phyloP scores from a whole-genome alignment of 2,113 vertebrate genomes.

The Epinephelus lanceolatus region DNA sequence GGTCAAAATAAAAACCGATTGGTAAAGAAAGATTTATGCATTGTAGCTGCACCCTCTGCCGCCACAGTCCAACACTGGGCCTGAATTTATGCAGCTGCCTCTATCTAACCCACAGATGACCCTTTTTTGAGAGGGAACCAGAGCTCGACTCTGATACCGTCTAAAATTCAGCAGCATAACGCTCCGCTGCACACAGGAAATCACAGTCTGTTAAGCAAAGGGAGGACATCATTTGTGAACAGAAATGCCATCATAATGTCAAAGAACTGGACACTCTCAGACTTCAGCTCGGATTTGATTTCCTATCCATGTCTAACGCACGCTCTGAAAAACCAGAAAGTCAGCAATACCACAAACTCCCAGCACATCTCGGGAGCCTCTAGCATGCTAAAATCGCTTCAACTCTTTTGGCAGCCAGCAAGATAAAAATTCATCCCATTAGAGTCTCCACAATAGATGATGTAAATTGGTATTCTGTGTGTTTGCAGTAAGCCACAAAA shows the following conservation, averaged over 20 bases:
- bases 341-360: not conserved
- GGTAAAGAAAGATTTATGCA: slow-evolving; percentile 3
- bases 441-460: not conserved
- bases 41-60: not conserved
- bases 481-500: slow-evolving; percentile 14
- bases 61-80: not conserved
- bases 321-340: slow-evolving; percentile 1
- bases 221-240: slow-evolving; percentile 28
- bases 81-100: not conserved
- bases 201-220: slow-evolving; percentile 50
- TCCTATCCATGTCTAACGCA: slow-evolving; percentile 9
- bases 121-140: slow-evolving; percentile 9
- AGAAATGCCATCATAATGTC: slow-evolving; percentile 52
- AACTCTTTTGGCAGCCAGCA: slow-evolving; percentile 14
- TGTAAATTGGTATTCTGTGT: not conserved
- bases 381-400: slow-evolving; percentile 1
- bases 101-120: slow-evolving; percentile 26
- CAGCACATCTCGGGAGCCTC: not conserved
- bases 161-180: slow-evolving; percentile 27
- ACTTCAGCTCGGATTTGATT: slow-evolving; percentile 38
- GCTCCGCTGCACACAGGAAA: slow-evolving; percentile 15
- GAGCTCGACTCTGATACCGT: not conserved
- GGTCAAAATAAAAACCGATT: slow-evolving; percentile 19
- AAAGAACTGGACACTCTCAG: slow-evolving; percentile 38
- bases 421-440: slow-evolving; percentile 17